phyloP scores from a whole-genome alignment of 2,797 vertebrate genomes.

The Nasua narica region DNA sequence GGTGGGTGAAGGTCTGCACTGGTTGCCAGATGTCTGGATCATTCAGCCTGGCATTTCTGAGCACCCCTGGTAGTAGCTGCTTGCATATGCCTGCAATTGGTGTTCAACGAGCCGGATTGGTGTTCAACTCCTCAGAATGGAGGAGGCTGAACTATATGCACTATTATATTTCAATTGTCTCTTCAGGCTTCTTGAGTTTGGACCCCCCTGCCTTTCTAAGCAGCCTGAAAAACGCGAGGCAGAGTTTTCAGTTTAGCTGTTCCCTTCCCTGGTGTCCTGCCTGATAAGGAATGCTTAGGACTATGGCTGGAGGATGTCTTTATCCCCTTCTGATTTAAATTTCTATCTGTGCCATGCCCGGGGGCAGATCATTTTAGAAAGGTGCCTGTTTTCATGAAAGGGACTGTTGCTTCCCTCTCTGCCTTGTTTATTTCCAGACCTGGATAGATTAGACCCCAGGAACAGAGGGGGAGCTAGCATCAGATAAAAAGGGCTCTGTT shows the following conservation, averaged over 20 bases:
- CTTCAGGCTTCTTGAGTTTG: background rate
- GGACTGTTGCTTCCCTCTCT: constrained; percentile 20
- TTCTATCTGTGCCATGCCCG: background rate
- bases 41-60: background rate
- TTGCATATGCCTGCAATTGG: background rate
- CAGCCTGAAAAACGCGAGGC: background rate
- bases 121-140: background rate
- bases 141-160: background rate
- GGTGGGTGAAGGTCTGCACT: background rate
- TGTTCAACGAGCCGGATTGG: no score
- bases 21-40: constrained; percentile 11
- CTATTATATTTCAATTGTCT: background rate
- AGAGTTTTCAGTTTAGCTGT: background rate
- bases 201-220: background rate
- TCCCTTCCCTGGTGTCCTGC: background rate
- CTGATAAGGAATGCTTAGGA: background rate
- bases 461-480: constrained; percentile 34
- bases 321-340: background rate
- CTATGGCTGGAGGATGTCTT: background rate
- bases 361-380: constrained; percentile 41
- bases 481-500: constrained; percentile 55
- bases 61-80: background rate
- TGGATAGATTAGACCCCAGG: constrained; percentile 62
- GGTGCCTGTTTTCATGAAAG: constrained; percentile 41
- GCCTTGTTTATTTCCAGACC: constrained; percentile 61